Base-by-base conservation (phyloP, 2,888 invertebrate genomes). In the Auanema freiburgensis region DNA sequence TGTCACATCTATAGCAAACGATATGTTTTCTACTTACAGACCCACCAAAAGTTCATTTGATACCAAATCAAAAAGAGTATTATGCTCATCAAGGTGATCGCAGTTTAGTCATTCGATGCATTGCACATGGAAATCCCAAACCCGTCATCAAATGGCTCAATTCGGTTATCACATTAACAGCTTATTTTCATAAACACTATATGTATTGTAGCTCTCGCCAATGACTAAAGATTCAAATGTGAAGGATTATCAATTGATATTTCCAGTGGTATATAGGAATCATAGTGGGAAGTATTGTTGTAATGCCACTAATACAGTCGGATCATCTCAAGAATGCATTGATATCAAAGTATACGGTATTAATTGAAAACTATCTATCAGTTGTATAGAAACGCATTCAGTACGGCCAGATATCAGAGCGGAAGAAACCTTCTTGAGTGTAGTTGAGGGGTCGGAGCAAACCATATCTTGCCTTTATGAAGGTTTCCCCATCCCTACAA, bases 391-490 rank as follows among this genome's bases (percentile, higher is more conserved):
- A n/a, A n/a, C n/a, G n/a, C 25, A 66, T 79, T 60, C 55, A 79
- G 79, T 71, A 25, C 66, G 63, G n/a, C 79, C 79, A 52, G 73
- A 72, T 74, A 69, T 76, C 4, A 69, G 70, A 56, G 71, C 71
- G 33, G 71, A 74, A 41, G 61, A 68, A 25, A 56, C 67, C 18
- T 78, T 77, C 66, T 66, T 75, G 44, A 72, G 79, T 1, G 77
- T 74, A 1, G 62, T 53, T 42, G 67, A 71, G 54, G 67, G 69
- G 46, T 66, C 64, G 18, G 57, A 68, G 24, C 70, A 71, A 12
- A 72, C 74, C 33, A 55, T 79, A 52, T 71, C 71, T 33, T 79
- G 79, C 65, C 63, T 68, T n/a, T 79, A 78, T 65, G 73, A 75
- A 53, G 79, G 79, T 33, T 66, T 68, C 44, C 79, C 79, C 41